Conservation (phyloP, 1,140 invertebrate genomes). For the Drosophila trapezifrons region DNA sequence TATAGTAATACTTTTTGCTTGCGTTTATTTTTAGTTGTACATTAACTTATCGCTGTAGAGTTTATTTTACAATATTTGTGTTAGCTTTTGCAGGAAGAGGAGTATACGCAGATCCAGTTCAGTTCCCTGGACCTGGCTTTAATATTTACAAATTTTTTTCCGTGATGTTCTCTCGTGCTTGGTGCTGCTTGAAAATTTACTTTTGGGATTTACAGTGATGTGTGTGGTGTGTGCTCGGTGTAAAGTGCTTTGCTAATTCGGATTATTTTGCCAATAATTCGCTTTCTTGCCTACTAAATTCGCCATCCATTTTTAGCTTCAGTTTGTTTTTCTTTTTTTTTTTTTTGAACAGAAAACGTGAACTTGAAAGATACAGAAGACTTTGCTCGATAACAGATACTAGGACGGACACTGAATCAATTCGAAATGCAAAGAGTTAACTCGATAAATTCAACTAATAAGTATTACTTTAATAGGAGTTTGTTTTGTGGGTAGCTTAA, state of each 20-base stretch:
- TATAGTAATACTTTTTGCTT: slow-evolving; percentile 79
- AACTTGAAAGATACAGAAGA: slow-evolving; percentile 42
- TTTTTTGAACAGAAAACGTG: slow-evolving; percentile 23
- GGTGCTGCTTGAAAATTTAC: slow-evolving; percentile 29
- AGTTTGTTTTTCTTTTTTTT: slow-evolving; percentile 2
- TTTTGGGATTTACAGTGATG: slow-evolving; percentile 73
- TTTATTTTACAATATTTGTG: slow-evolving; percentile 67
- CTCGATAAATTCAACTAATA: slow-evolving; percentile 48
- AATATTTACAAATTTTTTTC: slow-evolving; percentile 46
- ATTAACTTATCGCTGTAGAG: slow-evolving; percentile 57
- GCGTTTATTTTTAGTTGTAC: slow-evolving; percentile 66
- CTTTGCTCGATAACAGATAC: slow-evolving; percentile 57
- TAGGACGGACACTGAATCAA: slow-evolving; percentile 76
- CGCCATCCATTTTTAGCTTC: slow-evolving; percentile 48
- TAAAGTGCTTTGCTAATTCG: slow-evolving; percentile 52
- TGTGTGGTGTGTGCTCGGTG: slow-evolving; percentile 38
- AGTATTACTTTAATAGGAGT: slow-evolving; percentile 48
- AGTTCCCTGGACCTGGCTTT: slow-evolving; percentile 19
- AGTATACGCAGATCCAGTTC: slow-evolving; percentile 15
- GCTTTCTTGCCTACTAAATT: slow-evolving; percentile 63
- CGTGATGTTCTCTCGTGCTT: slow-evolving; percentile 59
- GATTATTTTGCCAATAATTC: slow-evolving; percentile 53
- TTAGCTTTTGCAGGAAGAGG: slow-evolving; percentile 39
- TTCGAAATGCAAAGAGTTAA: slow-evolving; percentile 58
- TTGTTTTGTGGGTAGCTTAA: slow-evolving; percentile 37